Evolutionary conservation across 2,888 invertebrate genomes (phyloP), one percentile per base, ranked within the genome.

Genomic region (Lydus trimaculatus): DNA sequence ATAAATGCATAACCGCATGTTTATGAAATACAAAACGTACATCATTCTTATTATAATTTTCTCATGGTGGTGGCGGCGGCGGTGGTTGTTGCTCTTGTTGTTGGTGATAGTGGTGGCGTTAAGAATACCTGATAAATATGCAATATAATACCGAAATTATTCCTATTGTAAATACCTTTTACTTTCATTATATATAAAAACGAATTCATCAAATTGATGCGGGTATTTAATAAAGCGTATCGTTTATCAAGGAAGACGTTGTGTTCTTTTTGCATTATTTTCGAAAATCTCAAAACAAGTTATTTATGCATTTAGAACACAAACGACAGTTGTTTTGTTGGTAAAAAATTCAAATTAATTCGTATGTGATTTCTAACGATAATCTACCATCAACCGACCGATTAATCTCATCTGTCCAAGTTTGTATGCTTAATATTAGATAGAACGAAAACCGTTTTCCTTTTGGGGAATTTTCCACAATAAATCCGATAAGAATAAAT

Each of bases 291-390:
- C 43, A 7, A 28, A 48, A 56, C 25, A 13, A 2, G 17, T 23
- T 56, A 56, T 25, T 23, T 56, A 56, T 56, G 56, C 25, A 56
- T 56, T 23, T 56, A 25, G 56, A 56, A 56, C 56, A 56, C 25
- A 25, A 23, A 48, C n/a, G 48, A 25, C 25, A 56, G 56, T 56
- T 25, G 56, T 56, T 48, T 48, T 48, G 25, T 23, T 52, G n/a
- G n/a, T n/a, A n/a, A 13, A 56, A 56, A 56, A 56, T 56, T 56
- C 63, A 71, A 66, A 71, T 71, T 23, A 64, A 58, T 31, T 15
- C 58, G 61, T 58, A 61, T 65, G 31, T 31, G 61, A 65, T 71
- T 63, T 60, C 63, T 61, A 61, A 58, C 63, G 28, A 71, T 71
- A 63, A 67, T 63, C n/a, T n/a, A n/a, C n/a, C n/a, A n/a, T 67